Evolutionary conservation across 2,888 invertebrate species (phyloP).

Genomic region (Drosophila demipolita): DNA sequence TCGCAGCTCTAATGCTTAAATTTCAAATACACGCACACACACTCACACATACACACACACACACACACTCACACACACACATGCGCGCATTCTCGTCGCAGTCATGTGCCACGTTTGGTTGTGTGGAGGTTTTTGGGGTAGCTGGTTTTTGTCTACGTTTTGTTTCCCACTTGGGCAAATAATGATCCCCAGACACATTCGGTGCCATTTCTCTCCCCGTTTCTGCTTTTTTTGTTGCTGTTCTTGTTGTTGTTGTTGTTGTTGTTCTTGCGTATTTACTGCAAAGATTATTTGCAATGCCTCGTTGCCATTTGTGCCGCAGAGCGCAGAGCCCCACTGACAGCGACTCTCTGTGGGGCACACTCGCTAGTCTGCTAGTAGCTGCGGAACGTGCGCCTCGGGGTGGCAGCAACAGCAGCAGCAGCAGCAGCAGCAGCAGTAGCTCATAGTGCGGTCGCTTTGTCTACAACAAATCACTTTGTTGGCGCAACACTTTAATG

Average conservation of each 20-base stretch:
- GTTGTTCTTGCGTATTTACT: slow-evolving; percentile 69
- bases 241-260: slow-evolving; percentile 25
- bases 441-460: slow-evolving; percentile 64
- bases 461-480: slow-evolving; percentile 79
- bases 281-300: slow-evolving; percentile 80
- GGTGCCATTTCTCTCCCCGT: slow-evolving; percentile 37
- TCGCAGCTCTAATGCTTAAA: slow-evolving; percentile 79
- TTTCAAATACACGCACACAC: slow-evolving; percentile 61
- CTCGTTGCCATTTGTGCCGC: slow-evolving; percentile 56
- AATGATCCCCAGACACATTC: slow-evolving; percentile 81
- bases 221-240: slow-evolving; percentile 12
- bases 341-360: neutral
- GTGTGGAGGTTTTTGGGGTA: slow-evolving; percentile 5
- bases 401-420: slow-evolving; percentile 4
- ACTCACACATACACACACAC: slow-evolving; percentile 32
- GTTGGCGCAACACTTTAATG: slow-evolving; percentile 81
- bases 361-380: neutral
- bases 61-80: slow-evolving; percentile 24
- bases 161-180: slow-evolving; percentile 79
- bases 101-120: slow-evolving; percentile 76
- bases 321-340: slow-evolving; percentile 1
- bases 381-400: neutral
- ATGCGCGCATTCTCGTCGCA: slow-evolving; percentile 57
- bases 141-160: slow-evolving; percentile 73
- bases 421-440: slow-evolving; percentile 12